phyloP scores from a whole-genome alignment of 2,797 vertebrate species.

The Mormyrus proboscirostris region DNA sequence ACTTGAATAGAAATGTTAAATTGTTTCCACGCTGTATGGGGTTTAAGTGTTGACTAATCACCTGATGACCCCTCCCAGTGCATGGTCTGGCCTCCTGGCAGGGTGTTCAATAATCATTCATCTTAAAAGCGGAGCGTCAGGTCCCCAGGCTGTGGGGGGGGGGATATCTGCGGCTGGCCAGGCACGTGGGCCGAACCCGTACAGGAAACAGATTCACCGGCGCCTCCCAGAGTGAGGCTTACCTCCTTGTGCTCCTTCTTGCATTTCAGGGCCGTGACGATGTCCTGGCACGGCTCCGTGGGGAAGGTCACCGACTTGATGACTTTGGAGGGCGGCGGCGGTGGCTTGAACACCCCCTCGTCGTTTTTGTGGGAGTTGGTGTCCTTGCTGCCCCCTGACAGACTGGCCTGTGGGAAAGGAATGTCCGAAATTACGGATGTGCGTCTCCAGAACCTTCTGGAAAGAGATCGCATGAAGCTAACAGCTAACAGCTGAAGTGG shows the following conservation, averaged over 20 bases:
- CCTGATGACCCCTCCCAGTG: neutral
- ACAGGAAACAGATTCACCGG: too few relatives aligned
- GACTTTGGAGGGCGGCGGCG: constrained; percentile 90
- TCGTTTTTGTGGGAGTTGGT: constrained; percentile 72
- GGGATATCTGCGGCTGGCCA: neutral
- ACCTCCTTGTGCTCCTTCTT: constrained; percentile 98
- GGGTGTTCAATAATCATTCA: neutral
- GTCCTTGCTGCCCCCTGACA: constrained; percentile 52
- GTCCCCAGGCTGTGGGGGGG: neutral
- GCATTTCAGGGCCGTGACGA: constrained; percentile 92
- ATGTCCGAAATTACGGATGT: neutral
- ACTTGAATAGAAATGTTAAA: neutral
- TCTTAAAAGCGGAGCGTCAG: neutral
- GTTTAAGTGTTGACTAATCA: neutral
- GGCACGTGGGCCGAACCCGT: neutral
- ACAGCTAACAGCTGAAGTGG: neutral
- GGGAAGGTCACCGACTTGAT: constrained; percentile 89
- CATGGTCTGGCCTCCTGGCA: neutral
- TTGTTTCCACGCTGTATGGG: neutral
- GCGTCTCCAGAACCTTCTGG: neutral
- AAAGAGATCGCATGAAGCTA: neutral
- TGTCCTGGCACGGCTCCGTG: constrained; percentile 88
- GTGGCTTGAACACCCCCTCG: constrained; percentile 89
- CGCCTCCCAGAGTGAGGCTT: constrained; percentile 38
- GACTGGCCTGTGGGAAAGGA: constrained; percentile 34